Evolutionary conservation across 1,140 invertebrate species (phyloP).

Genomic region (Globodera rostochiensis): DNA sequence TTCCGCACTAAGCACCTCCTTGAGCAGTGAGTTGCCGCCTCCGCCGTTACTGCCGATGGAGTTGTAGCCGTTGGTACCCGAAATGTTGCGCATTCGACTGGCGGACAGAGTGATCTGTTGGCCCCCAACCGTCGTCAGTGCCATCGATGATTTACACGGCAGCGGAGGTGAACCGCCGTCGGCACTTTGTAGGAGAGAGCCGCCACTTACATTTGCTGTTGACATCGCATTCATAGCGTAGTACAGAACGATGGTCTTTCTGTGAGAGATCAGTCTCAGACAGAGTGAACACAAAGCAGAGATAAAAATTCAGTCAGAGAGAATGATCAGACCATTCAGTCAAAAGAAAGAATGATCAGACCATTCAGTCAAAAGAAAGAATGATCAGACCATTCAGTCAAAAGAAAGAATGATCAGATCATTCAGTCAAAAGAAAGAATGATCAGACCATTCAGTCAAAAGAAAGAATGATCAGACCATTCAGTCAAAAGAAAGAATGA

Average conservation of each 20-base stretch:
- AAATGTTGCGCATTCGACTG: not conserved
- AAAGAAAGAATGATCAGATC: slow-evolving; percentile 47
- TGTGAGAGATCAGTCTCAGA: not conserved
- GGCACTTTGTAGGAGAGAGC: not conserved
- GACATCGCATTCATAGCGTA: not conserved
- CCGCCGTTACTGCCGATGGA: too few species aligned
- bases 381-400: not conserved
- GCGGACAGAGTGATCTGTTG: not conserved
- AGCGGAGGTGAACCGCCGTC: not conserved
- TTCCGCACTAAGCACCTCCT: not conserved
- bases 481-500: slow-evolving; percentile 41
- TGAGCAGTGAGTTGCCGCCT: not conserved
- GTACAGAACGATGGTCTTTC: slow-evolving; percentile 6
- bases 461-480: slow-evolving; percentile 57
- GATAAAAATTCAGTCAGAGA: not conserved
- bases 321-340: not conserved
- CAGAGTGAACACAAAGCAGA: not conserved
- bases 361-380: not conserved
- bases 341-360: not conserved
- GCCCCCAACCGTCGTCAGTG: not conserved
- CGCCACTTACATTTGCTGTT: not conserved
- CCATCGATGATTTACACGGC: not conserved
- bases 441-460: slow-evolving; percentile 31
- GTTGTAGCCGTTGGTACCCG: not conserved
- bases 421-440: slow-evolving; percentile 46